Percentiles rank a stretch among this genome's conserved stretches.
Conservation (phyloP, 2,888 invertebrate species). For the Zelleria hepariella region DNA sequence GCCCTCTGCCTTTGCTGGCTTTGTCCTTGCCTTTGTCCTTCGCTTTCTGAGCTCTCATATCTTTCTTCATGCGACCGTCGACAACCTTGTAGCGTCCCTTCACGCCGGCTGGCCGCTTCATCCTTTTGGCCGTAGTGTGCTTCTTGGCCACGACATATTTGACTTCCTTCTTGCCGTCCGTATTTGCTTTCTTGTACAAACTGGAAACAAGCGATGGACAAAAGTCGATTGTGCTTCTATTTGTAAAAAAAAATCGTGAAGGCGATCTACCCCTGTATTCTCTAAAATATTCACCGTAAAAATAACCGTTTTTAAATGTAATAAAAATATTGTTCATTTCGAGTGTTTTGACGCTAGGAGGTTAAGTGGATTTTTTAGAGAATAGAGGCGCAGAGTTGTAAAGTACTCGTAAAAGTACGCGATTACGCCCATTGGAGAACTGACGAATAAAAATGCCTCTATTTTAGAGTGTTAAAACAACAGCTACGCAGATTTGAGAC, state of each 20-base stretch:
- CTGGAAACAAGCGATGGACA: slow-evolving; percentile 51
- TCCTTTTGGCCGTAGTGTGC: slow-evolving; percentile 81
- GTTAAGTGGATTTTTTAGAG: no score
- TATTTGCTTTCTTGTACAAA: slow-evolving; percentile 91
- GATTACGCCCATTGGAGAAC: no score
- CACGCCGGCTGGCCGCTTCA: slow-evolving; percentile 86
- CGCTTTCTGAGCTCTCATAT: slow-evolving; percentile 78
- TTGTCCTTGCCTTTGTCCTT: slow-evolving; percentile 61
- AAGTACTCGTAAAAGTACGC: no score
- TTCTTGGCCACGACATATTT: slow-evolving; percentile 96
- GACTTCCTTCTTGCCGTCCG: slow-evolving; percentile 89
- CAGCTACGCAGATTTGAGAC: no score
- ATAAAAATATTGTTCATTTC: not conserved
- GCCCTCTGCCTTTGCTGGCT: slow-evolving; percentile 9
- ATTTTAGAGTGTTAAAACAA: no score
- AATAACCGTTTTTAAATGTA: not conserved
- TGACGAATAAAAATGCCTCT: no score
- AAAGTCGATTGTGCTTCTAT: no score
- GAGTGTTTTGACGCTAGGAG: no score
- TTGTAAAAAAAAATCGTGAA: no score
- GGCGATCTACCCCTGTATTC: no score
- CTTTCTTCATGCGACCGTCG: slow-evolving; percentile 97
- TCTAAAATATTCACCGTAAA: no score
- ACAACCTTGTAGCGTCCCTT: slow-evolving; percentile 96
- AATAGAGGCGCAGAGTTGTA: no score